Percentiles rank a stretch among this genome's conserved stretches.
Conservation (phyloP, 2,797 vertebrate genomes). For the Helostoma temminkii region DNA sequence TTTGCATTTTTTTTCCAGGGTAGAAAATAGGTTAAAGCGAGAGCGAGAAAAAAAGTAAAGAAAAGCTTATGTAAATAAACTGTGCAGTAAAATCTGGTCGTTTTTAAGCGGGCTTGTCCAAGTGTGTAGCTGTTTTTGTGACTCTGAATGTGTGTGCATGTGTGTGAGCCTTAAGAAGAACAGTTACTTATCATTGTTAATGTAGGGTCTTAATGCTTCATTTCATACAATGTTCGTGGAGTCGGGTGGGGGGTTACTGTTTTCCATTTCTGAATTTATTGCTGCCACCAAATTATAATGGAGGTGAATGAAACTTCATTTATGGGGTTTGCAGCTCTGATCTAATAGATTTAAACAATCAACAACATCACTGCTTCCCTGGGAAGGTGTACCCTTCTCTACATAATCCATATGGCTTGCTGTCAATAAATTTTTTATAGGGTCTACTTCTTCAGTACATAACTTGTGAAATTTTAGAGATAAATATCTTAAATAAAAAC, state of each 20-base stretch:
- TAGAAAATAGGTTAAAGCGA: slow-evolving; percentile 35
- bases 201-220: slow-evolving; percentile 39
- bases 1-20: slow-evolving; percentile 37
- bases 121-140: slow-evolving; percentile 42
- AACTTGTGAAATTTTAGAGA: slow-evolving; percentile 4
- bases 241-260: slow-evolving; percentile 13
- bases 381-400: background rate
- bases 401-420: background rate
- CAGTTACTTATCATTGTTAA: slow-evolving; percentile 50
- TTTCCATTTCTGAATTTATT: slow-evolving; percentile 43
- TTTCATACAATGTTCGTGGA: slow-evolving; percentile 38
- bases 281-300: slow-evolving; percentile 15
- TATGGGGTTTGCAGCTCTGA: slow-evolving; percentile 22
- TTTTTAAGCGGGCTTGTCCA: slow-evolving; percentile 45
- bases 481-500: background rate
- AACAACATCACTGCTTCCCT: slow-evolving; percentile 16
- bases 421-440: background rate
- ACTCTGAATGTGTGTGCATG: slow-evolving; percentile 23
- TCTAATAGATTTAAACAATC: background rate
- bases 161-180: slow-evolving; percentile 28
- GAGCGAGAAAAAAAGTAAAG: slow-evolving; percentile 6
- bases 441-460: slow-evolving; percentile 13
- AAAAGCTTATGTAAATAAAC: slow-evolving; percentile 42
- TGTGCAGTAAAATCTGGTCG: slow-evolving; percentile 12
- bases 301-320: slow-evolving; percentile 41